A percentile compares a stretch with the other conserved stretches of the same genome.
Conservation (phyloP, 2,888 invertebrate species). For the Sipha maydis region DNA sequence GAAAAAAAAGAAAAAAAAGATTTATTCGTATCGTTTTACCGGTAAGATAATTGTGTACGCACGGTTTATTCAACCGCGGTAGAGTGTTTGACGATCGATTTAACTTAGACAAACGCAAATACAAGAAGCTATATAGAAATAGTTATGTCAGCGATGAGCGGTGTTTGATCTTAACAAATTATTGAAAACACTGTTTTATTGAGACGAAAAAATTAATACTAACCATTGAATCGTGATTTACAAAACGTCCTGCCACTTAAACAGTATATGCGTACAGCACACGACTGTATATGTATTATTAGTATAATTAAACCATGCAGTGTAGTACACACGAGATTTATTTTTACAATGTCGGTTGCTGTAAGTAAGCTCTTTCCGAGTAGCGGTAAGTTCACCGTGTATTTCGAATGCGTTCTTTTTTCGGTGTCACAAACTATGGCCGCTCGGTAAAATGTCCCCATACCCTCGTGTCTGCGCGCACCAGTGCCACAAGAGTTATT, state of each 20-base stretch:
- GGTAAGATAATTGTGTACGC: too few species aligned
- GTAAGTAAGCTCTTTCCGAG: background rate
- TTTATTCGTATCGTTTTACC: too few species aligned
- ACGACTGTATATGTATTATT: background rate
- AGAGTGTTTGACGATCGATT: too few species aligned
- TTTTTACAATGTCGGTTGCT: conserved; percentile 7
- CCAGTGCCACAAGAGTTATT: conserved; percentile 27
- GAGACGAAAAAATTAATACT: too few species aligned
- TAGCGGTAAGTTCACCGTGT: conserved; percentile 2
- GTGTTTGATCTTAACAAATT: too few species aligned
- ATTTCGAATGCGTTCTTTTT: conserved; percentile 30
- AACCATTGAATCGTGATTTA: background rate
- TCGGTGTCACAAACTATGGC: background rate
- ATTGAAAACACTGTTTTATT: too few species aligned
- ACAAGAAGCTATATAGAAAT: too few species aligned
- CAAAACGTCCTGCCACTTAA: background rate
- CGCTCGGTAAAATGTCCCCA: conserved; percentile 37
- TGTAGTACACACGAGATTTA: background rate
- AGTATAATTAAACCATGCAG: background rate
- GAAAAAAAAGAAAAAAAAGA: too few species aligned
- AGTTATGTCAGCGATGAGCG: too few species aligned
- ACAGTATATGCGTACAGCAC: background rate
- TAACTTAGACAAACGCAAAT: too few species aligned
- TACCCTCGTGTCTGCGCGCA: conserved; percentile 10
- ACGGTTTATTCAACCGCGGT: too few species aligned